Conservation (phyloP, 2,888 invertebrate species). For the Pimpla rufipes region DNA sequence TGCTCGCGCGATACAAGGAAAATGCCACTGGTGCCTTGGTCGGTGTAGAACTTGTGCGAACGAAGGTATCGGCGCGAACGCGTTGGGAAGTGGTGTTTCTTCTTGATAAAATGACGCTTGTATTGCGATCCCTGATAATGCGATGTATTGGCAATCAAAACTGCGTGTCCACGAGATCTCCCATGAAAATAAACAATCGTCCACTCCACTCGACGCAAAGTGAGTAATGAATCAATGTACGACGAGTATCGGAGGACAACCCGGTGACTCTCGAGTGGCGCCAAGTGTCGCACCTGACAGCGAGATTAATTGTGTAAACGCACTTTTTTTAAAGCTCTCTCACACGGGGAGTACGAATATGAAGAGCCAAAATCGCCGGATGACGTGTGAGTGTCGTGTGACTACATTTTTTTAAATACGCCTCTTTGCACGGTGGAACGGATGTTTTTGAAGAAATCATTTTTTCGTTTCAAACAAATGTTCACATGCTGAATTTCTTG, state of each 20-base stretch:
- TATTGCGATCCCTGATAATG: conserved; percentile 52
- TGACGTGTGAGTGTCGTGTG: conserved; percentile 91
- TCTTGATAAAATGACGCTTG: conserved; percentile 63
- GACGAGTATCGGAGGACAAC: conserved; percentile 16
- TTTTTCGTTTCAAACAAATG: too few relatives aligned
- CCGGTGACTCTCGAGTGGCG: conserved; percentile 48
- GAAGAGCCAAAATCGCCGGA: conserved; percentile 96
- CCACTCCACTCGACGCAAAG: conserved; percentile 75
- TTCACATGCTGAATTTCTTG: too few relatives aligned
- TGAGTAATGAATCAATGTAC: conserved; percentile 68
- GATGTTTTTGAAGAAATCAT: too few relatives aligned
- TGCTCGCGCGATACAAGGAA: too few relatives aligned
- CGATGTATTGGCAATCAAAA: conserved; percentile 53
- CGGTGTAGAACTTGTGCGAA: not conserved
- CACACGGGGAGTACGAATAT: conserved; percentile 96
- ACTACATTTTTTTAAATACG: too few relatives aligned
- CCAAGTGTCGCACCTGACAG: conserved; percentile 44
- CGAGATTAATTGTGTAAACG: conserved; percentile 20
- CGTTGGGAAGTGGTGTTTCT: not conserved
- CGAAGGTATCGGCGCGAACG: not conserved
- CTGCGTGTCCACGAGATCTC: conserved; percentile 29
- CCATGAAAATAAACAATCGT: conserved; percentile 55
- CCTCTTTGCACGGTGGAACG: too few relatives aligned
- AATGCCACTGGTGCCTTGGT: not conserved
- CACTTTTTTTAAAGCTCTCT: conserved; percentile 85